Conservation (phyloP, 2,113 vertebrate genomes). For the Hemichromis elongatus region DNA sequence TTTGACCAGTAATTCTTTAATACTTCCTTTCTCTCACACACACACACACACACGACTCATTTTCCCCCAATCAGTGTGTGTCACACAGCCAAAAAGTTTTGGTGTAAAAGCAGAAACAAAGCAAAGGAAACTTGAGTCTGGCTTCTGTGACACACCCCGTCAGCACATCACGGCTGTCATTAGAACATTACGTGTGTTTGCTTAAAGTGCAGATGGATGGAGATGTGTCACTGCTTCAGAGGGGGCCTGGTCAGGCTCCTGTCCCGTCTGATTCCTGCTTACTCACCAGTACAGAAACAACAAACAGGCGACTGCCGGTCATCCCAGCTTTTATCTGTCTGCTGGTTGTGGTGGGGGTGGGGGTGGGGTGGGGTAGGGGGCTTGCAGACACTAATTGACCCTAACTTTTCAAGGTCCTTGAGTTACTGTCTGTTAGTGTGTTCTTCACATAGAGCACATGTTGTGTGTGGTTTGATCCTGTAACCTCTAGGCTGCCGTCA, state of each 20-base stretch:
- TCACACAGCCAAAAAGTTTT: background rate
- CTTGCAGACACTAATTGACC: background rate
- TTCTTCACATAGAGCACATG: background rate
- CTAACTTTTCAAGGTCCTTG: background rate
- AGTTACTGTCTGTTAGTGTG: background rate
- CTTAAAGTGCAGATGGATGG: background rate
- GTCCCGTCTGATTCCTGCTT: constrained; percentile 60
- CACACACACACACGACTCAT: background rate
- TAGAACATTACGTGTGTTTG: background rate
- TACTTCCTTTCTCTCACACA: background rate
- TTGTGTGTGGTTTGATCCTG: background rate
- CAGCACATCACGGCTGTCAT: constrained; percentile 25
- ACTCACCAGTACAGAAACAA: constrained; percentile 51
- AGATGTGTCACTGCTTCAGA: constrained; percentile 54
- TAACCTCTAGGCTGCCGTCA: background rate
- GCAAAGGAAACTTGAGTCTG: background rate
- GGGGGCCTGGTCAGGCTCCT: constrained; percentile 25
- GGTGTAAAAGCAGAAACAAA: constrained; percentile 16
- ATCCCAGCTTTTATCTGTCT: background rate
- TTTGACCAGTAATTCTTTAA: constrained; percentile 36
- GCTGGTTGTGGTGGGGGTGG: background rate
- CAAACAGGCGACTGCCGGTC: background rate
- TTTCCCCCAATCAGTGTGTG: background rate
- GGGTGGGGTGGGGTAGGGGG: background rate
- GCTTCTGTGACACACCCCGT: constrained; percentile 38